phyloP scores from a whole-genome alignment of 2,888 invertebrate species.

The Synanthedon myopaeformis region DNA sequence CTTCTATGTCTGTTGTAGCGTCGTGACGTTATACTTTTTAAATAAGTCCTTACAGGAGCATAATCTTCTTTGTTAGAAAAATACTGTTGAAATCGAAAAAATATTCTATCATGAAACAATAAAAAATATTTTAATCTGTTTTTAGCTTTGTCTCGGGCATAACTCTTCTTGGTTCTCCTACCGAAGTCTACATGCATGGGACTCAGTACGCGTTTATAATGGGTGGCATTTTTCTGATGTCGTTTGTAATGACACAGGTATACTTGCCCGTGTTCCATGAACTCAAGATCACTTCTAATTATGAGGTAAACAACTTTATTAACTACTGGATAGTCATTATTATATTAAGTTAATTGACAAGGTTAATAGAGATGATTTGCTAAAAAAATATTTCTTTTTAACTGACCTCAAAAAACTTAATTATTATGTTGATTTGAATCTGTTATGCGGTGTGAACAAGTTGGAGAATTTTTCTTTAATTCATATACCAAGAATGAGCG shows the following conservation, averaged over 20 bases:
- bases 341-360: neutral
- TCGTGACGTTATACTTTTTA: too few species aligned
- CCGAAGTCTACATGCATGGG: conserved; percentile 85
- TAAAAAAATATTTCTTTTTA: neutral
- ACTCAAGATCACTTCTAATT: conserved; percentile 80
- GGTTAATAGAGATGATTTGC: neutral
- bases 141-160: conserved; percentile 81
- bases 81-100: neutral
- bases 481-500: too few species aligned
- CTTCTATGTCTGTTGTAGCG: too few species aligned
- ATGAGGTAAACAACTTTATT: conserved; percentile 70
- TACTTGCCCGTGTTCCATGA: conserved; percentile 82
- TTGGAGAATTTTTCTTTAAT: too few species aligned
- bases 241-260: conserved; percentile 73
- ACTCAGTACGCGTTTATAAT: conserved; percentile 79
- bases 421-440: too few species aligned
- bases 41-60: too few species aligned
- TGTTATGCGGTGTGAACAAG: too few species aligned
- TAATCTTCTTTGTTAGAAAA: too few species aligned
- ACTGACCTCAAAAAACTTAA: too few species aligned
- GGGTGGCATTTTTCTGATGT: conserved; percentile 74
- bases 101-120: neutral
- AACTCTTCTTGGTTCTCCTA: conserved; percentile 81
- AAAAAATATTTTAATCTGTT: neutral
- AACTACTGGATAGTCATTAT: conserved; percentile 2